Conservation (phyloP, 2,888 invertebrate species). For the Cantharis flavilabris region DNA sequence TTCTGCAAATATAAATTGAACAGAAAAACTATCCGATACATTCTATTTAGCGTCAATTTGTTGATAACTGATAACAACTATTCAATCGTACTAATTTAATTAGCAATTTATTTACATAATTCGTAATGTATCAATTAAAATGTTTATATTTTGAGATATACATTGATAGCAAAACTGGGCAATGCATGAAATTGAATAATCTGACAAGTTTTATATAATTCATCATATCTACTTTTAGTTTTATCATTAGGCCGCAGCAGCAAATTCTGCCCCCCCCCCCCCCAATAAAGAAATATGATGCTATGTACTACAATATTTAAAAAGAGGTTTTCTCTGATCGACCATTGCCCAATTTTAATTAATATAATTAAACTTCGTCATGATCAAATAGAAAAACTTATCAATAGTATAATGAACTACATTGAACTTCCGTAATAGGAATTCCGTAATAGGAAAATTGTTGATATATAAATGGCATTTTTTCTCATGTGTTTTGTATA, state of each 20-base stretch:
- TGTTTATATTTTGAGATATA: not conserved
- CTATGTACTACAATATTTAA: not conserved
- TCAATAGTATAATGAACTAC: not conserved
- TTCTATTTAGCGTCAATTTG: not conserved
- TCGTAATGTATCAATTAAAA: not conserved
- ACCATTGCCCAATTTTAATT: not conserved
- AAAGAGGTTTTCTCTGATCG: not conserved
- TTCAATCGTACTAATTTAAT: not conserved
- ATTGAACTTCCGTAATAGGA: not conserved
- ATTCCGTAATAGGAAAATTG: not conserved
- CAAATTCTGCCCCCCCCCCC: not conserved
- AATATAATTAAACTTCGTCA: not conserved
- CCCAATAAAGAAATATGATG: too few relatives aligned
- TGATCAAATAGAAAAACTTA: not conserved
- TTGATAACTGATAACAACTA: not conserved
- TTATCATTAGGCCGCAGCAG: not conserved
- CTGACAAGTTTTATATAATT: not conserved
- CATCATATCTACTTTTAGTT: not conserved
- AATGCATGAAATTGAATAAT: not conserved
- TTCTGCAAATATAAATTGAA: not conserved
- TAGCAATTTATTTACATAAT: not conserved
- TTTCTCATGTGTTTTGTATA: not conserved
- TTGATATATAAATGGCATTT: not conserved
- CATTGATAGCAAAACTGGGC: not conserved
- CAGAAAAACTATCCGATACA: not conserved